Base-by-base conservation (phyloP, 1,140 invertebrate genomes). In the Metopolophium dirhodum region DNA sequence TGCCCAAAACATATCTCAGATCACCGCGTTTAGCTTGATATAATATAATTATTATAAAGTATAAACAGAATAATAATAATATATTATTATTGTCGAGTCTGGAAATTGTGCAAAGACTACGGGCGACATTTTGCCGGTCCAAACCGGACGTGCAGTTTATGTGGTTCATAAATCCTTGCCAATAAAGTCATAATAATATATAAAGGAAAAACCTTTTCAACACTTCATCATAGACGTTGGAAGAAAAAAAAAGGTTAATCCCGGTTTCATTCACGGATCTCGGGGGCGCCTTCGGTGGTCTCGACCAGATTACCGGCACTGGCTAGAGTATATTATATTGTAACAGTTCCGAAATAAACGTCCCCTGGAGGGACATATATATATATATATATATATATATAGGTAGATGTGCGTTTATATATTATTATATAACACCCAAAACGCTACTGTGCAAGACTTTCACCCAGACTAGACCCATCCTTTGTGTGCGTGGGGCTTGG, bases 141-240 rank as follows among this genome's bases (percentile, higher is more conserved):
- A 26, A 7, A 86, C 47, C 47, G 86, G 47, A 87, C 86, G 86
- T 87, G 45, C 23, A 51, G 77, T 83, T 83, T 83, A 83, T 83
- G 11, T 26, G 41, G 41, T 47, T 26, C 90, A 77, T 91, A 91
- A 91, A 91, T 91, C 90, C 14, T 91, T 68, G 57, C 30, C 22
- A 26, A 47, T 77, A 49, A 77, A 91, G 90, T 82, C 57, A 37
- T 45, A 37, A 57, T 47, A 47, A 54, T 45, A 83, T 83, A 90
- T 57, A 90, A 91, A 68, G 41, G 61, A 91, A 91, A 91, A 91
- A 91, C 90, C 89, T 90, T 90, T 90, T 90, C 89, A 68, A 91
- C 61, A 91, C 90, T 91, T 49, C 35, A 68, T 87, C 90, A 68
- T 30, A 47, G 18, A 47, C 89, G 89, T 68, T 26, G 26, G 23